Percentiles rank a stretch among this genome's conserved stretches.
Evolutionary conservation across 2,797 vertebrate genomes (phyloP).

Genomic region (Sciurus carolinensis): DNA sequence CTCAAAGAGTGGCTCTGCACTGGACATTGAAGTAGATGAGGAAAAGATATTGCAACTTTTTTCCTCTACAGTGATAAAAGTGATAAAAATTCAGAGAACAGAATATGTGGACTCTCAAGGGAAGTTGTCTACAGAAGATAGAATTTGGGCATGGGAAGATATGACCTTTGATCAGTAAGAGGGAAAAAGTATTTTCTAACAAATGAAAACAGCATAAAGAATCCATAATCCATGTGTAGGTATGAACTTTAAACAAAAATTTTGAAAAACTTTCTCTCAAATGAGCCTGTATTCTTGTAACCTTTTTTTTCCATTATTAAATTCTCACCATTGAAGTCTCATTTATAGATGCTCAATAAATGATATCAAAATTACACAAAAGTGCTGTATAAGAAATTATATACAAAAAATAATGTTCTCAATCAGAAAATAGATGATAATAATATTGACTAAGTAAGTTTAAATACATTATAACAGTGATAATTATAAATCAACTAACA

Average conservation of each 20-base stretch:
- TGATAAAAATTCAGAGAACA: not conserved
- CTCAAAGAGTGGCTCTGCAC: fast-evolving
- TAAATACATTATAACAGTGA: not conserved
- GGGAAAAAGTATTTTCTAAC: not conserved
- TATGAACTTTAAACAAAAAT: not conserved
- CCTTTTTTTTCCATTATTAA: not conserved
- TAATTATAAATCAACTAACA: not conserved
- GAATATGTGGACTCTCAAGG: not conserved
- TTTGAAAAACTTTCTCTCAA: not conserved
- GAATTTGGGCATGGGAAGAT: not conserved
- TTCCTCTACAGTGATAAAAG: not conserved
- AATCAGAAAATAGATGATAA: not conserved
- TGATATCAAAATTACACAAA: not conserved
- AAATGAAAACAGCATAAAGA: not conserved
- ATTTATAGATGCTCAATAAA: not conserved
- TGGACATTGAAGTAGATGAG: not conserved
- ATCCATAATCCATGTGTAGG: not conserved
- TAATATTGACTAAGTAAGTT: not conserved
- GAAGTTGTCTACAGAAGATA: not conserved
- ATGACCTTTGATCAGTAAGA: not conserved
- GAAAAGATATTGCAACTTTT: not conserved
- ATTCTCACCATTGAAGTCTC: not conserved
- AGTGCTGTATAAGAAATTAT: not conserved
- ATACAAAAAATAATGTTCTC: not conserved
- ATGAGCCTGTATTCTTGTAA: not conserved